Conservation (phyloP, 2,113 vertebrate species). For the Aleadryas rufinucha region DNA sequence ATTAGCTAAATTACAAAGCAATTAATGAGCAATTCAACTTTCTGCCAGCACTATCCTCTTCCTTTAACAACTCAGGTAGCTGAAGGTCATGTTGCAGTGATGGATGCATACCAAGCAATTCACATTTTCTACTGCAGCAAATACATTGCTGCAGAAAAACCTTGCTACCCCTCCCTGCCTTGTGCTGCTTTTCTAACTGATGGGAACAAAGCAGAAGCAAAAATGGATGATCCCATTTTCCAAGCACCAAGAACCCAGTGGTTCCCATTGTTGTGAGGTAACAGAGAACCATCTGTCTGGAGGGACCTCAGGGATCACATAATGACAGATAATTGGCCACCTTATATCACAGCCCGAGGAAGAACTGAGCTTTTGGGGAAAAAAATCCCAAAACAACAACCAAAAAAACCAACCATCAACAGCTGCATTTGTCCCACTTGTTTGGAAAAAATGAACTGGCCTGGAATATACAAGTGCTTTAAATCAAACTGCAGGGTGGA, state of each 20-base stretch:
- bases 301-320: not conserved
- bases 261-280: constrained; percentile 18
- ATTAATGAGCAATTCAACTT: not conserved
- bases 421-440: not conserved
- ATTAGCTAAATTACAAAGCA: constrained; percentile 13
- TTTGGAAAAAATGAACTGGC: not conserved
- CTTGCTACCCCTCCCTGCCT: not conserved
- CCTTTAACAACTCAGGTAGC: not conserved
- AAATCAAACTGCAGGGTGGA: not conserved
- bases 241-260: not conserved
- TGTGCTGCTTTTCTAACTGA: not conserved
- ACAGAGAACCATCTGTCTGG: constrained; percentile 23
- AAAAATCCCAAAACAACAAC: not conserved
- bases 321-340: not conserved
- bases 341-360: not conserved
- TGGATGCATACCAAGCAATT: not conserved
- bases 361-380: not conserved
- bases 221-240: not conserved
- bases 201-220: not conserved
- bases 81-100: not conserved
- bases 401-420: not conserved
- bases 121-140: not conserved
- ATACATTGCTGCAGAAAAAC: not conserved
- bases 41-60: not conserved
- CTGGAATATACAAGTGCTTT: not conserved